Evolutionary conservation across 2,888 invertebrate species (phyloP), one percentile per base, ranked within the genome.

Genomic region (Hedya salicella): DNA sequence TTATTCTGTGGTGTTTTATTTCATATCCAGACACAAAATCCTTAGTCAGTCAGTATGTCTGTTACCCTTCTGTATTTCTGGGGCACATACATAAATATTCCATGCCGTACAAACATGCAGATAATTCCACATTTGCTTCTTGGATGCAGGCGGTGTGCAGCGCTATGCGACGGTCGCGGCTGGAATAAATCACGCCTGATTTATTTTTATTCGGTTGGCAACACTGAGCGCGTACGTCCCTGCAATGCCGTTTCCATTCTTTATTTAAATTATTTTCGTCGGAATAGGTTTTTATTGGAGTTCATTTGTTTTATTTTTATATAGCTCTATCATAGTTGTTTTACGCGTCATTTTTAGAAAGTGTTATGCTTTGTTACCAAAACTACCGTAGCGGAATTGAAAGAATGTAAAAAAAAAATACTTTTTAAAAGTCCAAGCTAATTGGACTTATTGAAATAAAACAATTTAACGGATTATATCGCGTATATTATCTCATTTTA

Each of bases 201-300:
- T 91, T 92, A 92, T 91, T 89, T 90, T 91, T 89, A 91, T 90
- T 88, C 83, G 83, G 84, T 82, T 87, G 87, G 86, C 87, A 89
- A 80, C 82, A 79, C 79, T 78, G 83, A 80, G 77, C 75, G 75
- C 77, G 80, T 78, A 79, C 75, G 78, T 78, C 73, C 75, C 78
- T 77, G 80, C 79, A 80, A 73, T 81, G 78, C 77, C 76, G 78
- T 79, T 81, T 72, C 62, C 71, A 79, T 85, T 80, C 80, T 82
- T 86, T 85, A 82, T 84, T 85, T 78, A 81, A 82, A 85, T 82
- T 80, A 80, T 82, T 81, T 80, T 80, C 69, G 75, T 79, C 77
- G 74, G 73, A 77, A 72, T 78, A 73, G 30, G 25, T 52, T 60
- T 66, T 53, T 60, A 59, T 46, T 39, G 53, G 30, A 9, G 30